Evolutionary conservation across 1,140 invertebrate species (phyloP).

Genomic region (Campoletis sonorensis): DNA sequence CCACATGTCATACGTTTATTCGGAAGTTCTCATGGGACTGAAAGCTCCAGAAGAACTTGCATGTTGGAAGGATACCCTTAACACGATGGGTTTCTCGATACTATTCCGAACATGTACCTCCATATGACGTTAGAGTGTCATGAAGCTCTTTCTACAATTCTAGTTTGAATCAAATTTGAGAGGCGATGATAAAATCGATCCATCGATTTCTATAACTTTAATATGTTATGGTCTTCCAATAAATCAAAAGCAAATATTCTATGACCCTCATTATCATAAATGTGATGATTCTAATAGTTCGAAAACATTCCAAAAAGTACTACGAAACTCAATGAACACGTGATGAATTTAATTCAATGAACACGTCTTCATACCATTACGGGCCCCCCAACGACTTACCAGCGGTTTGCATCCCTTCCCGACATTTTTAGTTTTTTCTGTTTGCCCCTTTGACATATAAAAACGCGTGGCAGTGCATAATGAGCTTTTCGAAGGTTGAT

Average conservation of each 20-base stretch:
- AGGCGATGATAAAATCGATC: no score
- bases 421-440: not conserved
- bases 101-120: not conserved
- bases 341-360: no score
- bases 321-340: no score
- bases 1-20: slow-evolving; percentile 34
- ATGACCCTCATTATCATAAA: no score
- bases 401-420: not conserved
- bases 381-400: not conserved
- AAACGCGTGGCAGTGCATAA: slow-evolving; percentile 47
- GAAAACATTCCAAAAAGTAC: no score
- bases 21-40: slow-evolving; percentile 31
- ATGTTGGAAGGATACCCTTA: slow-evolving; percentile 36
- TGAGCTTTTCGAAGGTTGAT: slow-evolving; percentile 48
- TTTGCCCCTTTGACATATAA: slow-evolving; percentile 2
- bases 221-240: no score
- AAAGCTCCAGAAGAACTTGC: not conserved
- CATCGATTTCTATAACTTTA: no score
- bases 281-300: not conserved
- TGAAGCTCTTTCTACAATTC: not conserved
- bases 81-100: slow-evolving; percentile 21
- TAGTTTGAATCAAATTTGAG: no score
- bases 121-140: slow-evolving; percentile 2
- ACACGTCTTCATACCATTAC: not conserved
- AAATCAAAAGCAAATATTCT: no score